Evolutionary conservation across 2,113 vertebrate species (phyloP).

Genomic region (Centrocercus urophasianus): DNA sequence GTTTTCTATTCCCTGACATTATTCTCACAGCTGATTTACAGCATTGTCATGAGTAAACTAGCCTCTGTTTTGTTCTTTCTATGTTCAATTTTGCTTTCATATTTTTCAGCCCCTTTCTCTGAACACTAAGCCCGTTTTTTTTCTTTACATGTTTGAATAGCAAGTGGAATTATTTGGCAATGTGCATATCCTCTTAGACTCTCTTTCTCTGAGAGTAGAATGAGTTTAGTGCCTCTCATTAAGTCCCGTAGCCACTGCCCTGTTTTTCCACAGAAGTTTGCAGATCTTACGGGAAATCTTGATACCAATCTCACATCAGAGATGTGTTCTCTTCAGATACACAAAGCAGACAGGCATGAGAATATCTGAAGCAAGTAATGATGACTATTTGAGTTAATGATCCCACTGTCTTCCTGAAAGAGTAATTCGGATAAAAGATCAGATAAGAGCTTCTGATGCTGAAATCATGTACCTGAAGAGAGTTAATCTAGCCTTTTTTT

Average conservation of each 20-base stretch:
- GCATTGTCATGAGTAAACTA: neutral
- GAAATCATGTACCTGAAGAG: neutral
- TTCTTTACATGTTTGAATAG: constrained; percentile 7
- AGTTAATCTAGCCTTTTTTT: neutral
- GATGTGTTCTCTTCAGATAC: constrained; percentile 51
- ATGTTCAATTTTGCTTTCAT: neutral
- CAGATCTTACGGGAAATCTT: constrained; percentile 70
- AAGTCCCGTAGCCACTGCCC: constrained; percentile 55
- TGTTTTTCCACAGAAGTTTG: constrained; percentile 61
- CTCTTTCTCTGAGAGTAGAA: constrained; percentile 42
- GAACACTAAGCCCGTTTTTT: neutral
- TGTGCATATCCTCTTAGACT: constrained; percentile 38
- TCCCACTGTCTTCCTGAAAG: constrained; percentile 2
- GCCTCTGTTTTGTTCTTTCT: neutral
- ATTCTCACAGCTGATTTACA: constrained; percentile 4
- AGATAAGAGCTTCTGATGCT: neutral
- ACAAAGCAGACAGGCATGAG: constrained; percentile 50
- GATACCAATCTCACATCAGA: constrained; percentile 6
- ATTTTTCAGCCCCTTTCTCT: constrained; percentile 25
- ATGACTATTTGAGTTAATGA: constrained; percentile 27
- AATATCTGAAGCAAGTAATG: constrained; percentile 34
- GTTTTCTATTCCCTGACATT: neutral
- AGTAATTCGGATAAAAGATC: constrained; percentile 15
- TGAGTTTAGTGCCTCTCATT: constrained; percentile 47
- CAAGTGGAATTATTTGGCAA: constrained; percentile 62